Base-by-base conservation (phyloP, 23 tunicate species). In the Trididemnum miniatum region DNA sequence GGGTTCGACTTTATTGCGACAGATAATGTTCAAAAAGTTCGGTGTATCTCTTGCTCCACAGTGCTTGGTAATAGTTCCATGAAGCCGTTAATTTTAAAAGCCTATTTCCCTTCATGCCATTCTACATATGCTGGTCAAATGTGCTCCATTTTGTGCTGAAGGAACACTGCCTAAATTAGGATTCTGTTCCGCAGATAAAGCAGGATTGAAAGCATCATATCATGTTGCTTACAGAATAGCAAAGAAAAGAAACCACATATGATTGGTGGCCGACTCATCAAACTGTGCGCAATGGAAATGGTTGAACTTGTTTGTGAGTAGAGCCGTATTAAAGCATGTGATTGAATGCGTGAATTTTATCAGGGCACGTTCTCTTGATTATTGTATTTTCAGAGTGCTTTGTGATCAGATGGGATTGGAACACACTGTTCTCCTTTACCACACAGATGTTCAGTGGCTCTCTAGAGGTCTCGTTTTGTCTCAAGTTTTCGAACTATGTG, bases 131-230 rank as follows among this genome's bases (percentile, higher is more conserved):
- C 79, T 73, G 30, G 79, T 59, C 59, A 38, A 73, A 73, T 59
- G 79, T 73, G 59, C 79, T 73, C 59, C 7, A 39, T 73, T 73
- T 39, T 25, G 30, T 37, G 79, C 79, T 73, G 59, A 57, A 73
- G 59, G 59, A 73, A 73, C 79, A 73, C 79, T 38, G 31, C 57
- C 28, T 37, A 73, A 39, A n/a, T 39, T 73, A 73, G 79, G 79
- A 73, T 73, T 73, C 59, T 38, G 57, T 73, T 73, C 30, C 79
- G 59, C 37, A 73, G 79, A 73, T 29, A 73, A 73, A 73, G 30
- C 79, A 73, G 79, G 59, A 39, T 73, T 39, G 79, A 29, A 73
- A 73, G 79, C 79, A 73, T 73, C 79, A 38, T 73, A 73, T 73
- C 79, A 59, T 73, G 57, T 73, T 73, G 59, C 79, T 73, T 73